A percentile compares a stretch with the other conserved stretches of the same genome.
These are phyloP conservation scores for Pseudomyrmex pallidus DNA, from an alignment of 1,140 invertebrate genomes.

Conservation along the genomic window DNA sequence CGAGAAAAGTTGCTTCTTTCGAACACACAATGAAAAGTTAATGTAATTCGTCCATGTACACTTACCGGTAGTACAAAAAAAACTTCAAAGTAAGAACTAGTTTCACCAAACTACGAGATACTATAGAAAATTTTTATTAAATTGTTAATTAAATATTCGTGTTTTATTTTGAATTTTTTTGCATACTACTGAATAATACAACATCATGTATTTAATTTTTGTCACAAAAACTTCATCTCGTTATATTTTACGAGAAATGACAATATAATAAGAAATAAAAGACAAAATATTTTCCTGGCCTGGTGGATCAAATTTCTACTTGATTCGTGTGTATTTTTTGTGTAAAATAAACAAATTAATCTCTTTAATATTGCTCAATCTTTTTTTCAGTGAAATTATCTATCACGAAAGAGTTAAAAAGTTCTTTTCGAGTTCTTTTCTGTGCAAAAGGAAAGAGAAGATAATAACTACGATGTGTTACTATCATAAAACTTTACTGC, in stretches of 20 bases:
- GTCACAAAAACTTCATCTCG: not conserved
- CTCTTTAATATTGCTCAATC: no score
- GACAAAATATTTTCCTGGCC: slow-evolving; percentile 27
- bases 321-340: slow-evolving; percentile 37
- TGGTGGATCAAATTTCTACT: not conserved
- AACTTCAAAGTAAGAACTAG: slow-evolving; percentile 51
- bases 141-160: not conserved
- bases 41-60: slow-evolving; percentile 49
- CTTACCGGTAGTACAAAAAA: slow-evolving; percentile 54
- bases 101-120: slow-evolving; percentile 24
- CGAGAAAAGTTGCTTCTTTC: not conserved
- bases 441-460: slow-evolving; percentile 17
- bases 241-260: slow-evolving; percentile 16
- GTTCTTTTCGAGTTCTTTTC: no score
- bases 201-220: slow-evolving; percentile 9
- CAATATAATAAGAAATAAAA: not conserved
- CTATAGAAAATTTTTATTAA: slow-evolving; percentile 26
- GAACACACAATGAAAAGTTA: slow-evolving; percentile 38
- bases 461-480: not conserved
- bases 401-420: no score
- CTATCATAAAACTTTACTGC: not conserved
- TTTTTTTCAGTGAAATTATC: no score
- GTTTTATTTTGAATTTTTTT: not conserved
- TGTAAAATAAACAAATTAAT: slow-evolving; percentile 15
- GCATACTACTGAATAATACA: not conserved